Evolutionary conservation across 2,113 vertebrate genomes (phyloP).

Genomic region (Neolamprologus kungweensis): DNA sequence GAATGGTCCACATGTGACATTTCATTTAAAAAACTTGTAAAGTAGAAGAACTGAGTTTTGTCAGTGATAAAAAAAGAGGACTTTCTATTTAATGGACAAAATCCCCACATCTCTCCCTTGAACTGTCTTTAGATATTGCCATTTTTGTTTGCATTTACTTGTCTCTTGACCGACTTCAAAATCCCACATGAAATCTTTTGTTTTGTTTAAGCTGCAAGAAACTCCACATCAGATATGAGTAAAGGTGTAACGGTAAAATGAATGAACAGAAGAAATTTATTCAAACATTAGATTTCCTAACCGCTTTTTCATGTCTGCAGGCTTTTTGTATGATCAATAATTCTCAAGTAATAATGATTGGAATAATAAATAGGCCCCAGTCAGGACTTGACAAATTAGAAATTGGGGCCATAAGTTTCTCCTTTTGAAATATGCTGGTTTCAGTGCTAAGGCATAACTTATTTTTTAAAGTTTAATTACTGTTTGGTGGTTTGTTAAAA

Average conservation of each 20-base stretch:
- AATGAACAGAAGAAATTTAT: not conserved
- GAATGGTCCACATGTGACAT: not conserved
- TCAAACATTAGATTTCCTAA: not conserved
- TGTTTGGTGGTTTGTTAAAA: not conserved
- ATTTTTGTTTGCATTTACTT: not conserved
- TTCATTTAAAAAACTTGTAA: slow-evolving; percentile 39
- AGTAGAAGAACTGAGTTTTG: slow-evolving; percentile 74
- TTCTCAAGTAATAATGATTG: not conserved
- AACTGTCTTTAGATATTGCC: not conserved
- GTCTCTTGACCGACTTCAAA: not conserved
- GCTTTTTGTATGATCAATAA: not conserved
- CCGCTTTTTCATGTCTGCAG: not conserved
- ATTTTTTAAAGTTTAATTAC: not conserved
- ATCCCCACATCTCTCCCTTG: not conserved
- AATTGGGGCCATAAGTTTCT: not conserved
- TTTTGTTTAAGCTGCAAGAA: not conserved
- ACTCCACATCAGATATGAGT: not conserved
- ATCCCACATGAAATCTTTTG: accelerated
- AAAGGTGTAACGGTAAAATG: not conserved
- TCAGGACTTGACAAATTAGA: not conserved
- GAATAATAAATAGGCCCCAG: not conserved
- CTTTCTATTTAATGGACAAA: not conserved
- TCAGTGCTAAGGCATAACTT: not conserved
- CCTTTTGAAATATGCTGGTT: not conserved
- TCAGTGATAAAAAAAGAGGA: slow-evolving; percentile 7